Evolutionary conservation across 1,140 invertebrate species (phyloP), one percentile per base, ranked within the genome.

Genomic region (Macrotrachela quadricornifera): DNA sequence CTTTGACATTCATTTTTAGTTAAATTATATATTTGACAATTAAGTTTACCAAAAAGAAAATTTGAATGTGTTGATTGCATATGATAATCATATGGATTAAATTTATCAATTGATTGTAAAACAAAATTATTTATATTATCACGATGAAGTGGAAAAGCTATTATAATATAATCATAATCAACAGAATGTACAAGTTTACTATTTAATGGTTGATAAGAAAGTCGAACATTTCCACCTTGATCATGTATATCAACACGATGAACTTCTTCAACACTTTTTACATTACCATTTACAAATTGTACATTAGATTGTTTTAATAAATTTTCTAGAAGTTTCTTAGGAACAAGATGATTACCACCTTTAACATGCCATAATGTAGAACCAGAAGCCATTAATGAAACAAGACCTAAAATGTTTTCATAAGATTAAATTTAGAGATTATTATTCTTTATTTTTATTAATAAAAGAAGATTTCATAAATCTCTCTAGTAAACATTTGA

Each of bases 301-400:
- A 62, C 46, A 74, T 60, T 17, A 76, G 53, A 18, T 62, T 66
- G 40, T 72, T 66, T 46, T 70, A 54, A 0, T 71, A 68, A 39
- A 30, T 61, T 58, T 49, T 69, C 57, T 8, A 74, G 40, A 6
- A 76, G 60, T 38, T 63, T 62, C 57, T 69, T 61, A 6, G 70
- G 63, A 56, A 80, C 68, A 58, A 65, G 52, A 60, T 74, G 74
- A 58, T 80, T 80, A 49, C 79, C 79, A 46, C 74, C 74, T 59
- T 75, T 66, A 13, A 80, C 70, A n/a, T 74, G 64, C 76, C 76
- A 80, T n/a, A 80, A 62, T 12, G 67, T 63, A 36, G 61, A 59
- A 46, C 67, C 69, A 6, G 72, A 69, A 21, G 74, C 78, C 56
- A 76, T 75, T 51, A 78, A 51, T 13, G 75, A 73, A 9, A 79